A percentile compares a stretch with the other conserved stretches of the same genome.
phyloP scores from a whole-genome alignment of 1,140 invertebrate genomes.

The Drosophila sucinea region DNA sequence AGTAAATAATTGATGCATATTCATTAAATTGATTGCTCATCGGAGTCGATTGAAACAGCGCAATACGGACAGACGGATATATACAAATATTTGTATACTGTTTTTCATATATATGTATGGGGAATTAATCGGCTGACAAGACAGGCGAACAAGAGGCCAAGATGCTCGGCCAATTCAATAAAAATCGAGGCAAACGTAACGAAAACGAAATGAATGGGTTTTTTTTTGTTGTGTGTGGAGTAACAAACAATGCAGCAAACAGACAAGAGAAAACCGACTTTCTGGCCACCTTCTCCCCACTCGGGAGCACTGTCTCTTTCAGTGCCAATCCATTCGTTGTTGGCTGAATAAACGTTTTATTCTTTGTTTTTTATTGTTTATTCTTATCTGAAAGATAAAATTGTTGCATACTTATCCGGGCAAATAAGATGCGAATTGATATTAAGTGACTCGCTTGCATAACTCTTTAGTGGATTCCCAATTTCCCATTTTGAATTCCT shows the following conservation, averaged over 20 bases:
- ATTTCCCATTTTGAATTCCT: no score
- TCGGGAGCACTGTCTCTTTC: neutral
- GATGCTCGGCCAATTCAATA: neutral
- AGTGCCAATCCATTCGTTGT: neutral
- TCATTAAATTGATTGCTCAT: neutral
- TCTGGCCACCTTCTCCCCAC: no score
- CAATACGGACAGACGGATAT: neutral
- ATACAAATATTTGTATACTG: neutral
- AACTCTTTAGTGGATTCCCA: no score
- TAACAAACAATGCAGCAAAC: neutral
- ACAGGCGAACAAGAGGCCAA: slow-evolving; percentile 2
- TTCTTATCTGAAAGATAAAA: no score
- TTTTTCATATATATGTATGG: neutral
- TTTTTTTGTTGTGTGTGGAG: neutral
- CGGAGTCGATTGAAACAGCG: neutral
- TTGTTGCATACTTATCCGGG: no score
- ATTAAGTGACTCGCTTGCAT: no score
- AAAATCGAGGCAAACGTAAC: neutral
- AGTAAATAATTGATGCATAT: slow-evolving; percentile 6
- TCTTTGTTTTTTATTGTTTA: neutral
- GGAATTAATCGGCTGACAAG: slow-evolving; percentile 12
- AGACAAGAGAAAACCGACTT: neutral
- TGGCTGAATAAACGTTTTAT: neutral
- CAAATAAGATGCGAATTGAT: no score
- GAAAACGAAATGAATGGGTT: neutral